Evolutionary conservation across 2,888 invertebrate species (phyloP), one percentile per base, ranked within the genome.

Genomic region (Hirtodrosophila alboralis): DNA sequence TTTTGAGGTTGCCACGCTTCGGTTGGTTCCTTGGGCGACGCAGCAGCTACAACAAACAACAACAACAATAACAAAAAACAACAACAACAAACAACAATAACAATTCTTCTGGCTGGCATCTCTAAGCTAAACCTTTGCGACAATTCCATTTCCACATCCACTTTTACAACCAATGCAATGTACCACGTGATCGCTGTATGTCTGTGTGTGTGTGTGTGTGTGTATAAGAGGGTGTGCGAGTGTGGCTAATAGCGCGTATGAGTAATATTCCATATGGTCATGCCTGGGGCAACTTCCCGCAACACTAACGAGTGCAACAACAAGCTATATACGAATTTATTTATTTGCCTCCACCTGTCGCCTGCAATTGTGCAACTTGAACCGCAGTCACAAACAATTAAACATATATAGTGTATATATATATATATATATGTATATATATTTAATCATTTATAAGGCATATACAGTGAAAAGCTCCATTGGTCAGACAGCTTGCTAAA

Each of bases 231-330:
- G 40, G 44, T 37, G 43, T 45, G 16, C 40, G 49, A 10, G 49
- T 57, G 41, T 47, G 52, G 59, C 72, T 74, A 72, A 72, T 74
- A 74, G 69, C 74, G 74, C 74, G 53, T 72, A 57, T 72, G 72
- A 72, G 72, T 72, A 72, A 72, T 72, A 72, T 64, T 60, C 56
- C 60, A 56, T 63, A 58, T 56, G 69, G 73, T 72, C 69, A 52
- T 69, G 69, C 72, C 72, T 37, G 41, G 30, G 58, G 72, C 68
- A 36, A 14, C 53, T 53, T 44, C 40, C 58, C 43, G 60, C 68
- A 68, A 71, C 72, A 59, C 68, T 60, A 71, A 71, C 68, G 66
- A 69, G 37, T 71, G 45, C 71, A 63, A 33, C 48, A 36, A 16
- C 34, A 38, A 30, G 36, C 64, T 28, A 30, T 27, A 12, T 48